Base-by-base conservation (phyloP, 2,797 vertebrate species). In the Acrocephalus scirpaceus region DNA sequence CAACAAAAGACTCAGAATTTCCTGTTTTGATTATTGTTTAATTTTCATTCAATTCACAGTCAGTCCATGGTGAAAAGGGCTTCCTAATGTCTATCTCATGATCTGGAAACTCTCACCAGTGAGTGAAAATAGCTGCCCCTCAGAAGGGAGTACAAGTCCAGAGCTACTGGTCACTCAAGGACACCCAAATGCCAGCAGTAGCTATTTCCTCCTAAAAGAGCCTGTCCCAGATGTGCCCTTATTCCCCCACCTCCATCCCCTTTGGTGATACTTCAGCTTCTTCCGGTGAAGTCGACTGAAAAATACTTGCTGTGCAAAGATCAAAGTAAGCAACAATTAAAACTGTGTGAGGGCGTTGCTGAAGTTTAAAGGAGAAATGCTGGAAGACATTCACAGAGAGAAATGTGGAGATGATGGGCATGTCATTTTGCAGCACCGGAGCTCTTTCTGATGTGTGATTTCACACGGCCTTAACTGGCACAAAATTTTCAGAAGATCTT, bases 291-390 rank as follows among this genome's bases (percentile, higher is more conserved):
- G 16, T 64, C 1, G 0, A 54, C 84, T 84, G 91, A 88, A 95
- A 92, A 96, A 81, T 66, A 88, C 47, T 61, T 86, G 20, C 74
- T 88, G 72, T 58, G 75, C 65, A 80, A 76, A 94, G 89, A 91
- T 88, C 77, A 93, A 91, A 92, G 61, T 34, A 73, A 76, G 36
- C n/a, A 79, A 87, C 74, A 91, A 80, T 83, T 93, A 93, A 92
- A 93, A 87, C 34, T 18, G 36, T 50, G 58, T 1, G 27, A 93
- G 38, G 75, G 42, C 0, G 0, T 61, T 67, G 53, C 40, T 87
- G 60, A 53, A 82, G 65, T 73, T 81, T 83, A 83, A 86, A 90
- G 71, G 48, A 90, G 80, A 93, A 90, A 79, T 30, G 44, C 67
- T 92, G 74, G 69, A 60, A 95, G 86, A 71, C 27, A 23, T 69